phyloP scores from a whole-genome alignment of 1,140 invertebrate species.

The Heliconius congener region DNA sequence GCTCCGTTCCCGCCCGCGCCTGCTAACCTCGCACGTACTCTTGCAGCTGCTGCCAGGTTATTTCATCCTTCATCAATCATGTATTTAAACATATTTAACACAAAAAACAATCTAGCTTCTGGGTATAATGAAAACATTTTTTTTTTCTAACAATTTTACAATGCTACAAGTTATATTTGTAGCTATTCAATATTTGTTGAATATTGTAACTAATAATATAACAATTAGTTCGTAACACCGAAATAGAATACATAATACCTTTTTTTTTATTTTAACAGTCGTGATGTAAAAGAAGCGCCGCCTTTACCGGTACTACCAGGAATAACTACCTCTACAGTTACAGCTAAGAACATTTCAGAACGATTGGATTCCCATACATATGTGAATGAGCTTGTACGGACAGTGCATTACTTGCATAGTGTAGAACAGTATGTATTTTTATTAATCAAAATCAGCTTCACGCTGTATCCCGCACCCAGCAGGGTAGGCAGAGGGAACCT shows the following conservation, averaged over 20 bases:
- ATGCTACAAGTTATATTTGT: too few species aligned
- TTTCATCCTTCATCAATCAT: background rate
- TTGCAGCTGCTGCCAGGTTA: constrained; percentile 78
- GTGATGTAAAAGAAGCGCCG: constrained; percentile 46
- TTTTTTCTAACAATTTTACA: too few species aligned
- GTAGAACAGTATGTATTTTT: constrained; percentile 62
- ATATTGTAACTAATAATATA: too few species aligned
- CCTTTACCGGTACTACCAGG: constrained; percentile 59
- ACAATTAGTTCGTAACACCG: too few species aligned
- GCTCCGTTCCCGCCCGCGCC: constrained; percentile 91
- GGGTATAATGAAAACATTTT: too few species aligned
- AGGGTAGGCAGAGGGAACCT: too few species aligned
- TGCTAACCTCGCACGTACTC: constrained; percentile 87
- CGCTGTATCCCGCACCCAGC: too few species aligned
- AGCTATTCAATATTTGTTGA: too few species aligned
- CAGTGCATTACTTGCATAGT: constrained; percentile 64
- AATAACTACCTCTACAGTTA: constrained; percentile 19
- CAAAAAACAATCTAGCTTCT: too few species aligned
- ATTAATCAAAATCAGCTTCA: background rate
- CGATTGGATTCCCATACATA: constrained; percentile 84
- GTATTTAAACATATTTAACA: too few species aligned
- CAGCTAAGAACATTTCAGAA: constrained; percentile 17
- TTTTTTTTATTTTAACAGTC: constrained; percentile 20
- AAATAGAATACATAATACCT: too few species aligned
- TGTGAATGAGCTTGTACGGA: constrained; percentile 83